Evolutionary conservation across 2,797 vertebrate species (phyloP), one percentile per base, ranked within the genome.

Genomic region (Amazonetta brasiliensis): DNA sequence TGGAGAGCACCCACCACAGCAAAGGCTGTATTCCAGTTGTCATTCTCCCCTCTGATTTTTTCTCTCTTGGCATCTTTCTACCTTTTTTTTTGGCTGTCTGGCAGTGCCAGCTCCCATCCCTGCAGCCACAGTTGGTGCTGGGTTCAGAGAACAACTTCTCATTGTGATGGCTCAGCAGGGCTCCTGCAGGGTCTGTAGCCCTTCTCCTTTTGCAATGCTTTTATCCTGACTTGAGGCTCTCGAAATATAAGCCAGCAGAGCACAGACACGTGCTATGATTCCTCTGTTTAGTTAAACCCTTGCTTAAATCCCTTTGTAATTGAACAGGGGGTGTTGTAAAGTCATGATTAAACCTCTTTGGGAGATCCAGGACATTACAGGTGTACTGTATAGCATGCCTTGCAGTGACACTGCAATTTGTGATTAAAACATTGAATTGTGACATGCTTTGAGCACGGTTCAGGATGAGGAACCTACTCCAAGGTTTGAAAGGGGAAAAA

Each of bases 231-330:
- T 68, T 84, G 71, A 64, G 35, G 4, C 41, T 88, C 48, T 6
- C 28, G 46, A 35, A 21, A 7, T 58, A 50, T 31, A n/a, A 79
- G 59, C 43, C 48, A 88, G 64, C 39, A 75, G 59, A 69, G 35
- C 62, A 18, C 6, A 63, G 58, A 74, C 60, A 33, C 1, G 1
- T 62, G 59, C 52, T 55, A 13, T 41, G 46, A 82, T 74, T 90
- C 56, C 74, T 87, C 46, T 91, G 60, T 72, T 92, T 58, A 80
- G 28, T 85, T 83, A 80, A 56, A 14, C 54, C 46, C 60, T 85
- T 92, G 21, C 30, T 82, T 84, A 90, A 87, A 92, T 83, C 56
- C 72, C 63, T 90, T 92, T 85, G 52, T 82, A 87, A 39, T 43
- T 85, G 72, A 48, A 91, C 33, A 63, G 48, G 28, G 37, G n/a